A percentile compares a stretch with the other conserved stretches of the same genome.
Evolutionary conservation across 1,140 invertebrate genomes (phyloP).

Genomic region (Tetragonula clypearis): DNA sequence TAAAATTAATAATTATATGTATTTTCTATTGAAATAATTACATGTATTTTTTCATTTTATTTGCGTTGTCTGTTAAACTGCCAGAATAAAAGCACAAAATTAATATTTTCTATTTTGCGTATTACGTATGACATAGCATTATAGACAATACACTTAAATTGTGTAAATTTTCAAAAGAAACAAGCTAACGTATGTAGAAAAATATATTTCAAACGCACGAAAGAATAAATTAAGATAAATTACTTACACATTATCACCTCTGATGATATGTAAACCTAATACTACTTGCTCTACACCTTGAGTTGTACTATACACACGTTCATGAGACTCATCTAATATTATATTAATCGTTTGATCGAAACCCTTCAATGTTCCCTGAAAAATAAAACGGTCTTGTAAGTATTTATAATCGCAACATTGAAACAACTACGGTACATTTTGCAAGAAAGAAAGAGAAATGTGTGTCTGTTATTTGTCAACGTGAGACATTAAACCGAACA

Average conservation of each 20-base stretch:
- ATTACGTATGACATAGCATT: background rate
- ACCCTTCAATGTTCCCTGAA: conserved; percentile 92
- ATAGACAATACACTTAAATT: background rate
- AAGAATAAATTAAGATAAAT: background rate
- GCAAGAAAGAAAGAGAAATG: background rate
- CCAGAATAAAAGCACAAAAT: conserved; percentile 1
- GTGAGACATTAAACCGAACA: background rate
- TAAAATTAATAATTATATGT: conserved; percentile 6
- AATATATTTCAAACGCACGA: background rate
- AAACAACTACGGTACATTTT: background rate
- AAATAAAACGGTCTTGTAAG: conserved; percentile 60
- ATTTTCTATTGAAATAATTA: conserved; percentile 24
- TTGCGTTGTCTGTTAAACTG: conserved; percentile 11
- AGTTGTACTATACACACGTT: conserved; percentile 96
- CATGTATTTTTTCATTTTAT: conserved; percentile 35
- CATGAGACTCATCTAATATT: conserved; percentile 98
- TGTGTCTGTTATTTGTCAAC: too few relatives aligned
- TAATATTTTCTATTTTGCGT: background rate
- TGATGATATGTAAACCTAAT: conserved; percentile 97
- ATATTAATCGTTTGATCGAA: conserved; percentile 99
- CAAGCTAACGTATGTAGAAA: background rate
- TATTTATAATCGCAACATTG: conserved; percentile 22
- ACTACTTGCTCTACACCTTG: conserved; percentile 98
- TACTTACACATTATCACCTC: conserved; percentile 97
- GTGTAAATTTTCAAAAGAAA: background rate